phyloP scores from a whole-genome alignment of 2,797 vertebrate species.

The Sparidentex hasta region DNA sequence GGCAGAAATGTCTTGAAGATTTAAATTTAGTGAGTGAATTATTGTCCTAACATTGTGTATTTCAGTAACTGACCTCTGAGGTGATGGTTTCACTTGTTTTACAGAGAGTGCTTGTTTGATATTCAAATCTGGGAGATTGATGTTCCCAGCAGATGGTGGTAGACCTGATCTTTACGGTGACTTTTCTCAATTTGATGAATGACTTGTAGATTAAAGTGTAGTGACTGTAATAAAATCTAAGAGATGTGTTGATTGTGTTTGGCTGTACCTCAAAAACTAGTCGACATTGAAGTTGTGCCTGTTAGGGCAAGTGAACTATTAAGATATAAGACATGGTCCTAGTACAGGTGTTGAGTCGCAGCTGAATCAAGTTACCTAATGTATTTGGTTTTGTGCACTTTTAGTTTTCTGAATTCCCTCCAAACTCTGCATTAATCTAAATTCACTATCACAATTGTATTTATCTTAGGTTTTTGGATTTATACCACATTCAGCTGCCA shows the following conservation, averaged over 20 bases:
- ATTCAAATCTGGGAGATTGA: conserved; percentile 4
- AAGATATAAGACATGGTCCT: neutral
- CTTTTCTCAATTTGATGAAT: neutral
- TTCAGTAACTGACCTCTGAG: too few species aligned
- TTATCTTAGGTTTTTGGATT: too few species aligned
- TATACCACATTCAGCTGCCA: neutral
- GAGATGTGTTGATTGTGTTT: neutral
- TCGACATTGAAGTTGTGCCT: neutral
- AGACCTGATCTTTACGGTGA: neutral
- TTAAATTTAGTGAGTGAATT: neutral
- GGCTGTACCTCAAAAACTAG: neutral
- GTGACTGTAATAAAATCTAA: neutral
- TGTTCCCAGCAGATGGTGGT: conserved; percentile 19
- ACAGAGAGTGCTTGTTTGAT: conserved; percentile 20
- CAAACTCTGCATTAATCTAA: too few species aligned
- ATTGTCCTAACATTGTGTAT: neutral
- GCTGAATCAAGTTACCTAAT: neutral
- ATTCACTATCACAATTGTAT: too few species aligned
- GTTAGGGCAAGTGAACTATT: neutral
- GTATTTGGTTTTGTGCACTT: too few species aligned
- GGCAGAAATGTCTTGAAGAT: neutral
- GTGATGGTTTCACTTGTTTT: conserved; percentile 17
- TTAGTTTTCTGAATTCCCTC: too few species aligned
- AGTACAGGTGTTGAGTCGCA: neutral
- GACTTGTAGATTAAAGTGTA: neutral